A percentile compares a stretch with the other conserved stretches of the same genome.
Evolutionary conservation across 2,113 vertebrate species (phyloP).

Genomic region (Ancistrus triradiatus): DNA sequence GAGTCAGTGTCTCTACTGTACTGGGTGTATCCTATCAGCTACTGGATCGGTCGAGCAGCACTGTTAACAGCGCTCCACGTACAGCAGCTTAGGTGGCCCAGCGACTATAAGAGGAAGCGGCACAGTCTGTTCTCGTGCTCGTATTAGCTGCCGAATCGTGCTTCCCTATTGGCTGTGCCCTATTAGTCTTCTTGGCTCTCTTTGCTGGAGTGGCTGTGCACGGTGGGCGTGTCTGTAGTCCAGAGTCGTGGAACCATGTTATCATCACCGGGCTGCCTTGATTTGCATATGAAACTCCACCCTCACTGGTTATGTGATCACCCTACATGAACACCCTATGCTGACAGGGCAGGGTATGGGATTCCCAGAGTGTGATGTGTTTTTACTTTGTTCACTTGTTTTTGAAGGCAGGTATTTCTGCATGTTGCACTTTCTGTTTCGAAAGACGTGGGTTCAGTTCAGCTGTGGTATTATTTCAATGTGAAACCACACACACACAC

Average conservation of each 20-base stretch:
- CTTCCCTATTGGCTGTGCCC: background rate
- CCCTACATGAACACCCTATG: background rate
- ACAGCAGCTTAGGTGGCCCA: too few species aligned
- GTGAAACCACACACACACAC: slow-evolving; percentile 37
- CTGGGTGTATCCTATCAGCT: background rate
- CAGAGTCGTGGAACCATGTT: background rate
- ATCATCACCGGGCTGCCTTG: slow-evolving; percentile 35
- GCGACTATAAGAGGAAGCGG: background rate
- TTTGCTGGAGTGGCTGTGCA: background rate
- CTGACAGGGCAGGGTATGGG: slow-evolving; percentile 40
- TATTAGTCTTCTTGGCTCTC: background rate
- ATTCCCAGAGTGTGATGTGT: slow-evolving; percentile 42
- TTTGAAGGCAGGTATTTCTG: slow-evolving; percentile 54
- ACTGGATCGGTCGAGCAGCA: too few species aligned
- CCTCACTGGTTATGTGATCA: slow-evolving; percentile 4
- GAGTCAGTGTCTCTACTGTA: background rate
- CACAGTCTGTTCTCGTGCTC: background rate
- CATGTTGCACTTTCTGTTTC: slow-evolving; percentile 59
- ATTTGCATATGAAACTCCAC: slow-evolving; percentile 1
- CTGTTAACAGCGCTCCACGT: too few species aligned
- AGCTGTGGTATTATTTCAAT: slow-evolving; percentile 66
- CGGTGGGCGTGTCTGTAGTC: background rate
- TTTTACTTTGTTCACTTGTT: slow-evolving; percentile 42
- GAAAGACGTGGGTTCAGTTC: slow-evolving; percentile 58
- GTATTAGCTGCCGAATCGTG: background rate